Conservation (phyloP, 2,797 vertebrate species). For the Coregonus suidteri region DNA sequence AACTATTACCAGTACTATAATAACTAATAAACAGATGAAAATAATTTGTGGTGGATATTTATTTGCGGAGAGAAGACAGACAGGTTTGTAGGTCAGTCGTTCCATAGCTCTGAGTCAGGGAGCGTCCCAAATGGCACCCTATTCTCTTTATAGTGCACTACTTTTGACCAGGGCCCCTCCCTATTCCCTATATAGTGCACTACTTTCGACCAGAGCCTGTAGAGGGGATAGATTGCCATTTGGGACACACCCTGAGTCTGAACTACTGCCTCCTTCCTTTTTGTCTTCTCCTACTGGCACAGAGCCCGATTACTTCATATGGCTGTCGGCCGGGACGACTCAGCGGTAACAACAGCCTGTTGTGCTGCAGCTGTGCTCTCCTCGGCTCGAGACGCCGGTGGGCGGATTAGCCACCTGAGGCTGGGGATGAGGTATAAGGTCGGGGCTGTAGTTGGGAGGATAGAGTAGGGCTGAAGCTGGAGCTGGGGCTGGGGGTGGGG, state of each 20-base stretch:
- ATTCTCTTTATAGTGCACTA: neutral
- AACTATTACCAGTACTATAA: neutral
- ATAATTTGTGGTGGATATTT: too few relatives aligned
- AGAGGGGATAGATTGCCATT: neutral
- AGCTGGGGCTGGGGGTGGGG: too few relatives aligned
- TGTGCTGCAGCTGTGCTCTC: slow-evolving; percentile 48
- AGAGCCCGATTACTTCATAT: slow-evolving; percentile 46
- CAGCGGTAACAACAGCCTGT: slow-evolving; percentile 30
- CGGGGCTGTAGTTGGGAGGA: neutral
- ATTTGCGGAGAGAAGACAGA: neutral
- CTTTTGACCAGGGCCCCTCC: neutral
- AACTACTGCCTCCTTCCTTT: slow-evolving; percentile 12
- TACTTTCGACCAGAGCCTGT: neutral
- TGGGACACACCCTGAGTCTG: neutral
- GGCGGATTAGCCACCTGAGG: neutral
- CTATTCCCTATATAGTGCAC: neutral
- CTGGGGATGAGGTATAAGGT: neutral
- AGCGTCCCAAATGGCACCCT: too few relatives aligned
- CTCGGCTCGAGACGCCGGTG: slow-evolving; percentile 19
- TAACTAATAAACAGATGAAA: neutral
- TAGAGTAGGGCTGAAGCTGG: neutral
- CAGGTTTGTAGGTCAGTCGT: slow-evolving; percentile 42
- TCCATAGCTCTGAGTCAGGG: slow-evolving; percentile 7
- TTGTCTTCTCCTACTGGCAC: slow-evolving; percentile 48
- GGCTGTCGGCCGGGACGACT: slow-evolving; percentile 9